Base-by-base conservation (phyloP, 1,140 invertebrate species). In the Holotrichia oblita region DNA sequence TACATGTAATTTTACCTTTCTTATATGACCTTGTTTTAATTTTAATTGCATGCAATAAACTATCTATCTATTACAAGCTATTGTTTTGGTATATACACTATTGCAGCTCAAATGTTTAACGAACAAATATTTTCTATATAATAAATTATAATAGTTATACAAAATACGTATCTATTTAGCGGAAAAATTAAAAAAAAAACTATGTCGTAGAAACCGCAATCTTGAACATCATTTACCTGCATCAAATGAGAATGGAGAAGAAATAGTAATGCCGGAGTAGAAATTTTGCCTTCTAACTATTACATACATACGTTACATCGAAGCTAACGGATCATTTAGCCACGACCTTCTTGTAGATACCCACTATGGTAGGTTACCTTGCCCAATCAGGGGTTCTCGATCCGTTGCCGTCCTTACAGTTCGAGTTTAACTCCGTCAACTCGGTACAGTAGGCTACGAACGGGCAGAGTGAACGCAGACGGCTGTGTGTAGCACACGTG, bases 331-430 rank as follows among this genome's bases (percentile, higher is more conserved):
- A 69, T 69, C 61, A 20, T 69, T 69, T 69, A 69, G 22, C 61
- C 61, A 69, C 61, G 17, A 69, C 61, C 61, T 69, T 69, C 61
- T 17, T 69, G 24, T 22, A 69, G 22, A 69, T 69, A 69, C 61
- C 27, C 61, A 69, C 61, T 69, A 69, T 69, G 61, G 61, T 22
- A 69, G 61, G 61, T 69, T 69, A 69, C 61, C 61, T 69, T 69
- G 22, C 61, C 61, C 61, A 69, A 69, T 69, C 61, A 69, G 61
- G 61, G 61, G 61, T 69, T 69, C 27, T 69, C 61, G 61, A 27
- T 69, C 61, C 61, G 61, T 20, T 20, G 61, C 61, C 24, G 61
- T 69, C 61, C 61, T 69, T 69, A 69, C 61, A 69, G 20, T 69
- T 69, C 61, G 61, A 69, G 61, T 69, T 24, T 69, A 69, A 69